A percentile compares a stretch with the other conserved stretches of the same genome.
These are phyloP conservation scores for Odontamblyopus rebecca DNA, from an alignment of 2,797 vertebrate genomes.

Conservation along the genomic window DNA sequence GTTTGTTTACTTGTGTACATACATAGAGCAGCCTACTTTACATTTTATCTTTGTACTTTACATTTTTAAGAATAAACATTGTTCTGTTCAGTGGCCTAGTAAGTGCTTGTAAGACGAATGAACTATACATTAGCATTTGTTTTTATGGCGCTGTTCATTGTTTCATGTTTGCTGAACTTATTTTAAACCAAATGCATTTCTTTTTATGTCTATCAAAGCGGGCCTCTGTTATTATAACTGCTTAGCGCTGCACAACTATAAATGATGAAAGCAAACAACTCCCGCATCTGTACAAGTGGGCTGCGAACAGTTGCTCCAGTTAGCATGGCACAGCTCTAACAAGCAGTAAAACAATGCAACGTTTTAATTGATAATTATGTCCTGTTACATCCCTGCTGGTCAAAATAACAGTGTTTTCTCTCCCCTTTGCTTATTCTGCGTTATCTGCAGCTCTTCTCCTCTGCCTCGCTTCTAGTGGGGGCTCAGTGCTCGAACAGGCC, in stretches of 20 bases:
- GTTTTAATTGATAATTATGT: conserved; percentile 45
- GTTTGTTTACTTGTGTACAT: neutral
- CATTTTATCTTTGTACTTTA: neutral
- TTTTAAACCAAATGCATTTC: conserved; percentile 4
- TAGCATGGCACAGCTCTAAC: conserved; percentile 14
- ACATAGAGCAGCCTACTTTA: neutral
- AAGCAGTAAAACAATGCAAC: conserved; percentile 34
- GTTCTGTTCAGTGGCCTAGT: no score
- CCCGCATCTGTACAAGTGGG: conserved; percentile 1
- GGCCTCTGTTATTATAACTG: neutral
- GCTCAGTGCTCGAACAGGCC: conserved; percentile 75
- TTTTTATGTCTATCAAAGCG: conserved; percentile 5
- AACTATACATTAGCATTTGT: neutral
- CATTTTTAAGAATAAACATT: no score
- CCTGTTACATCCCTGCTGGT: conserved; percentile 35
- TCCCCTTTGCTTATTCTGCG: conserved; percentile 7
- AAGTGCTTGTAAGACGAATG: neutral
- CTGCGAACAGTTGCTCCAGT: conserved; percentile 11
- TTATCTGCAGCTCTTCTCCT: conserved; percentile 18
- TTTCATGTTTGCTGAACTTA: conserved; percentile 6
- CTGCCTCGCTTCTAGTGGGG: conserved; percentile 32
- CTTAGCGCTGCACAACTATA: conserved; percentile 4
- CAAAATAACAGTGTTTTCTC: conserved; percentile 41
- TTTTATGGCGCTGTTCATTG: neutral
- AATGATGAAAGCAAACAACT: neutral